These are phyloP conservation scores for Cyclopterus lumpus DNA, from an alignment of 2,797 vertebrate genomes.

Conservation along the genomic window DNA sequence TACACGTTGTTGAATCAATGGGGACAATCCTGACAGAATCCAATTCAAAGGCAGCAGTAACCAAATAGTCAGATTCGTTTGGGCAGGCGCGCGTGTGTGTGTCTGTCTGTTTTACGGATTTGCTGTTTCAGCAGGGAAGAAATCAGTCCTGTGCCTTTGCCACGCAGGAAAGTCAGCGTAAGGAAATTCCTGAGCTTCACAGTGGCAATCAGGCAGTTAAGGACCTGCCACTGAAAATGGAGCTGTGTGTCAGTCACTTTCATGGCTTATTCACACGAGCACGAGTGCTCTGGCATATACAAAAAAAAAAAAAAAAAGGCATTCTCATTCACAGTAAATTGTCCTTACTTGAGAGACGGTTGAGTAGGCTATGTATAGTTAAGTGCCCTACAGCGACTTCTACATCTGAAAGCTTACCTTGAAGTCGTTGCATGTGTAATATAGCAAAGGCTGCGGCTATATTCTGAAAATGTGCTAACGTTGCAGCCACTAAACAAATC, in stretches of 20 bases:
- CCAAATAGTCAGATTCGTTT: conserved; percentile 66
- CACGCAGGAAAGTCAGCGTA: conserved; percentile 75
- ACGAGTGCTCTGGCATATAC: conserved; percentile 55
- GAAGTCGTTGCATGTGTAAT: conserved; percentile 3
- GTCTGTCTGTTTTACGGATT: conserved; percentile 62
- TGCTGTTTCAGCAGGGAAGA: conserved; percentile 83
- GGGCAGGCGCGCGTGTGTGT: conserved; percentile 33
- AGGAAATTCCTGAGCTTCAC: conserved; percentile 80
- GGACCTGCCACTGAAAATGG: conserved; percentile 81
- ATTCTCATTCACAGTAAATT: conserved; percentile 69
- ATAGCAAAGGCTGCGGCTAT: not conserved
- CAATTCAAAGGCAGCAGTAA: conserved; percentile 60
- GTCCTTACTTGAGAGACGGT: conserved; percentile 53
- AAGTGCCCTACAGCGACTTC: conserved; percentile 24
- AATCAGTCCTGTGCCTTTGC: conserved; percentile 77
- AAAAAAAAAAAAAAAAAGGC: conserved; percentile 38
- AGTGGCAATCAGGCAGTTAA: conserved; percentile 82
- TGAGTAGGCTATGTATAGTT: conserved; percentile 26
- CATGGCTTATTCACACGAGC: conserved; percentile 79
- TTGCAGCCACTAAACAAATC: not conserved
- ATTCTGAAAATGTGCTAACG: conserved; percentile 1
- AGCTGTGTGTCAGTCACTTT: conserved; percentile 81
- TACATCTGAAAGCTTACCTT: conserved; percentile 29
- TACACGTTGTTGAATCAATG: conserved; percentile 18
- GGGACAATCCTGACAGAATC: conserved; percentile 41